Evolutionary conservation across 2,888 invertebrate species (phyloP), one percentile per base, ranked within the genome.

Genomic region (Belgica antarctica): DNA sequence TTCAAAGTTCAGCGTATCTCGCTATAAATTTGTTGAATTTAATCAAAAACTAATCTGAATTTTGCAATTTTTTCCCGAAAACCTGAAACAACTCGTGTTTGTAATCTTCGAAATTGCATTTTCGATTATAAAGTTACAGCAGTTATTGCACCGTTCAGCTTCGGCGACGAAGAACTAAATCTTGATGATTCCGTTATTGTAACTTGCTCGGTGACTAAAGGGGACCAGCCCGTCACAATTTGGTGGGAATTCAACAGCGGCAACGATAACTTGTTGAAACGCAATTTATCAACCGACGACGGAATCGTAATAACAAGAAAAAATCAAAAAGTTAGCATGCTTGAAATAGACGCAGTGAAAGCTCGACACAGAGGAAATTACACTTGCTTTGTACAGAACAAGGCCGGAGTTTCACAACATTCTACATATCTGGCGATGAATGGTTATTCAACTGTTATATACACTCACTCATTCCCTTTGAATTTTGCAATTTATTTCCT

Each of bases 131-230:
- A 75, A 85, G 88, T 82, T 78, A 81, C 83, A 68, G 89, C 89
- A 74, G 83, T 87, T 82, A 86, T 87, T 77, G 82, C 85, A 78
- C 87, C 88, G 76, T 89, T 90, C 80, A 82, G 83, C 76, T 89
- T 89, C 77, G 89, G 88, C 75, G 86, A 87, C 74, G 85, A 86
- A 77, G 85, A 89, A 62, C 83, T 85, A 73, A 87, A 87, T 77
- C 87, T 87, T 71, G 89, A 88, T 71, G 88, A 89, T 76, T 82
- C 84, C 76, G 81, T 84, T 62, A 83, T 84, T 71, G 78, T 85
- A 41, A 82, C 83, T 36, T 83, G 82, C 73, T 76, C 78, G 10
- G 78, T 81, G n/a, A 73, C 77, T 15, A 79, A 80, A 70, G 82
- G 85, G 5, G 84, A 85, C 76, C 76, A 81, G 36, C 84, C 85